phyloP scores from a whole-genome alignment of 2,888 invertebrate genomes.

The Agrotis segetum region DNA sequence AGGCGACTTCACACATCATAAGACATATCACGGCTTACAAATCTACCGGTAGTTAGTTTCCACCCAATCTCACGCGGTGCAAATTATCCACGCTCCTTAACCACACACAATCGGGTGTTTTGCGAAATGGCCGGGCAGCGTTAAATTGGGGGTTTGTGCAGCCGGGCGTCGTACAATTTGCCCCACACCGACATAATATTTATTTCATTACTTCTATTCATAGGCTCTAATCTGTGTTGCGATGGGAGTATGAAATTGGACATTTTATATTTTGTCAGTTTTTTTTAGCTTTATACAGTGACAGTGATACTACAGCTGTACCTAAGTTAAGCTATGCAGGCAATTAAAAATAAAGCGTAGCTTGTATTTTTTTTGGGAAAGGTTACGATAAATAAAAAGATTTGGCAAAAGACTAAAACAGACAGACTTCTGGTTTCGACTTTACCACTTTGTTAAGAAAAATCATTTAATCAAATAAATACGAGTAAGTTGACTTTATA shows the following conservation, averaged over 20 bases:
- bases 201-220: slow-evolving; percentile 91
- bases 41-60: slow-evolving; percentile 81
- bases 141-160: slow-evolving; percentile 86
- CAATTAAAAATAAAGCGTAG: not conserved
- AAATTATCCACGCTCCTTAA: slow-evolving; percentile 82
- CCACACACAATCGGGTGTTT: slow-evolving; percentile 84
- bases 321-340: not conserved
- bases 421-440: too few species aligned
- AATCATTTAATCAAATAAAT: too few species aligned
- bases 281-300: not conserved
- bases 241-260: slow-evolving; percentile 61
- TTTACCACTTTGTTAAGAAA: too few species aligned
- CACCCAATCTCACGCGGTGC: slow-evolving; percentile 82
- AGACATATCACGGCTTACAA: slow-evolving; percentile 54
- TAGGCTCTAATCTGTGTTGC: slow-evolving; percentile 87
- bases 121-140: slow-evolving; percentile 83
- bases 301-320: not conserved
- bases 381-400: too few species aligned
- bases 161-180: slow-evolving; percentile 85
- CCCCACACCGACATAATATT: slow-evolving; percentile 90
- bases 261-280: not conserved
- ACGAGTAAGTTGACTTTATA: too few species aligned
- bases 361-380: not conserved
- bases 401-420: too few species aligned
- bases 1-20: slow-evolving; percentile 54